phyloP scores from a whole-genome alignment of 2,113 vertebrate genomes.

The Tapirus terrestris region DNA sequence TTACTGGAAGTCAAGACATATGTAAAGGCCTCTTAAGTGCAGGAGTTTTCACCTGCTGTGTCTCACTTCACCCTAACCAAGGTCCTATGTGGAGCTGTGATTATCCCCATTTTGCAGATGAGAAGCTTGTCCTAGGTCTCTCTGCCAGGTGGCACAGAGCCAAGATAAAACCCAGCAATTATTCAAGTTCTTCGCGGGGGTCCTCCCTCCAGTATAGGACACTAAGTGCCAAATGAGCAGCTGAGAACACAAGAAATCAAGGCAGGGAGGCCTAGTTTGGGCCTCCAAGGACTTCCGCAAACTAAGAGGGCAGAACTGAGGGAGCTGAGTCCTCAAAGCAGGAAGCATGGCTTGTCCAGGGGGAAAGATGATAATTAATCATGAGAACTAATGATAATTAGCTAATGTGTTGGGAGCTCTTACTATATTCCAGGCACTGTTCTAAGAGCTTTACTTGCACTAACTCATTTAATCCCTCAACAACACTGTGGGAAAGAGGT shows the following conservation, averaged over 20 bases:
- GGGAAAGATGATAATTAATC: neutral
- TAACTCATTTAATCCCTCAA: constrained; percentile 24
- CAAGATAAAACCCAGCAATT: neutral
- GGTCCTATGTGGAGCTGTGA: neutral
- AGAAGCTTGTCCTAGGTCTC: neutral
- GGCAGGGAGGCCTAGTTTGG: neutral
- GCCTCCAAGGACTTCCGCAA: neutral
- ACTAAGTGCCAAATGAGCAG: neutral
- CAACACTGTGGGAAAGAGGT: neutral
- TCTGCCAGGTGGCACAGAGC: neutral
- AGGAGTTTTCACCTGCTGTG: neutral
- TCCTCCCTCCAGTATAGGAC: neutral
- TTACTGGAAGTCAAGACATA: neutral
- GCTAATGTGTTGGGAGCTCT: neutral
- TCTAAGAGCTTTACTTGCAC: constrained; percentile 13
- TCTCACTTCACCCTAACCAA: neutral
- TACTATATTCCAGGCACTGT: neutral
- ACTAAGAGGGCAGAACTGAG: neutral
- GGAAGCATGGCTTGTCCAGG: neutral
- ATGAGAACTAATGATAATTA: neutral
- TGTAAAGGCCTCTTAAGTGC: neutral
- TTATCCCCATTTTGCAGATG: neutral
- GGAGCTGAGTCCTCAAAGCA: neutral
- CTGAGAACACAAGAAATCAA: neutral
- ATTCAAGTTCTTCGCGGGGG: neutral